Conservation (phyloP, 2,113 vertebrate species). For the Cryptomyrus ogoouensis region DNA sequence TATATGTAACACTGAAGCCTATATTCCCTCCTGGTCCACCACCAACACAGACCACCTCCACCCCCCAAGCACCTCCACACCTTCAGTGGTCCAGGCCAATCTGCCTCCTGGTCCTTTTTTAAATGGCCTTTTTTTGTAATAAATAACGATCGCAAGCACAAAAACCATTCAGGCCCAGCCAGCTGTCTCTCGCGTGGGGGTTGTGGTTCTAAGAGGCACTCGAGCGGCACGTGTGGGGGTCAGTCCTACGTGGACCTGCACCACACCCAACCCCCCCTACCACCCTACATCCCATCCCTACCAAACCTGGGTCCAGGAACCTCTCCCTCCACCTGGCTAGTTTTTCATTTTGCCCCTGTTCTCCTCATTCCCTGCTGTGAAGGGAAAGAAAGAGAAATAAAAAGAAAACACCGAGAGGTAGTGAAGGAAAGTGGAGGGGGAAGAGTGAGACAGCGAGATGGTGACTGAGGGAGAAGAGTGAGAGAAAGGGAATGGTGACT, state of each 20-base stretch:
- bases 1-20: slow-evolving; percentile 1
- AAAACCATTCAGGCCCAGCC: slow-evolving; percentile 12
- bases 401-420: not conserved
- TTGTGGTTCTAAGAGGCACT: slow-evolving; percentile 8
- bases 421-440: not conserved
- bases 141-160: slow-evolving; percentile 13
- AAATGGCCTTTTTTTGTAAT: not conserved
- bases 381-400: not conserved
- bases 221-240: slow-evolving; percentile 18
- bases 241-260: not conserved
- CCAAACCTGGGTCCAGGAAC: not conserved
- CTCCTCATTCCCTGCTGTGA: not conserved
- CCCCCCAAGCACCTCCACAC: not conserved
- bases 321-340: not conserved
- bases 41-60: not conserved
- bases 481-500: not conserved
- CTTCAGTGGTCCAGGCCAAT: not conserved
- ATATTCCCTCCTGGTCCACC: not conserved
- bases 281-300: not conserved
- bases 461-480: not conserved
- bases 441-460: not conserved
- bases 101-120: slow-evolving; percentile 6
- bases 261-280: not conserved
- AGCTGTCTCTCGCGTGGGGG: slow-evolving; percentile 10
- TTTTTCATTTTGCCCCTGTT: not conserved